These are phyloP conservation scores for Ciconia nigra DNA, from an alignment of 2,797 vertebrate species.

Conservation along the genomic window DNA sequence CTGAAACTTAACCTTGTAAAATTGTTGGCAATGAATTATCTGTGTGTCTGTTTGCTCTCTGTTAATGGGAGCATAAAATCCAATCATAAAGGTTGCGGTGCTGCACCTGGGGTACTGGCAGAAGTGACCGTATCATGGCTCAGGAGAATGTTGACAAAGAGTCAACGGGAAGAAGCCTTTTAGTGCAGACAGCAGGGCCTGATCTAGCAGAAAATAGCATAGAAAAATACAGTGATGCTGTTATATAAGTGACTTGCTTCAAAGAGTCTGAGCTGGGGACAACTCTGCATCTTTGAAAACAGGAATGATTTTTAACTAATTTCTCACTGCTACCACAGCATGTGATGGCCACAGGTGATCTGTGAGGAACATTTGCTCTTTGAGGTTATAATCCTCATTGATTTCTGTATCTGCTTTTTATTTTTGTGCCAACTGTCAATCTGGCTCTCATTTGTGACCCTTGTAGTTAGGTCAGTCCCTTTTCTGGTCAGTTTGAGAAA, in stretches of 20 bases:
- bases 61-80: constrained; percentile 66
- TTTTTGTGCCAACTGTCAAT: not conserved
- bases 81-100: not conserved
- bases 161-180: not conserved
- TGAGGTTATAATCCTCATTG: not conserved
- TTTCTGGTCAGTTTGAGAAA: not conserved
- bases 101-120: constrained; percentile 48
- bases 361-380: not conserved
- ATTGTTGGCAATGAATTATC: constrained; percentile 60
- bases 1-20: constrained; percentile 71
- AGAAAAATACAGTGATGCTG: not conserved
- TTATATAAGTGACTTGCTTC: not conserved
- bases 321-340: not conserved
- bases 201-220: not conserved
- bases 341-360: not conserved
- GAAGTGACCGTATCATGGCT: not conserved
- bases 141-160: not conserved
- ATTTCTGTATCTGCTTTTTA: not conserved
- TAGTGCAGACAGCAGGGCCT: not conserved
- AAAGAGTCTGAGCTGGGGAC: not conserved
- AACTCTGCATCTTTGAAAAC: not conserved
- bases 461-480: not conserved
- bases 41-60: constrained; percentile 70
- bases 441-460: not conserved
- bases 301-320: not conserved